Conservation (phyloP, 2,888 invertebrate genomes). For the Erebia aethiops region DNA sequence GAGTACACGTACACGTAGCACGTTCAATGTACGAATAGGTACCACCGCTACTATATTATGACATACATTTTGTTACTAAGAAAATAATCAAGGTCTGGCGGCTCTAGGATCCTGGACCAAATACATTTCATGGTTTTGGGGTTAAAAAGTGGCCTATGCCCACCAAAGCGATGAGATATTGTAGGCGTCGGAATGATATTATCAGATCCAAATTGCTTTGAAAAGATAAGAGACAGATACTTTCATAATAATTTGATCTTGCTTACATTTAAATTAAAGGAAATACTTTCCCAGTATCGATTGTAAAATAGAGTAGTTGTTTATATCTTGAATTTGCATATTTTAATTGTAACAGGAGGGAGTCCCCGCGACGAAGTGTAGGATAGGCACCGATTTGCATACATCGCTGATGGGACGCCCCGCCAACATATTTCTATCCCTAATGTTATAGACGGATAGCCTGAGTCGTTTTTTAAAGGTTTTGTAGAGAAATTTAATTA, state of each 20-base stretch:
- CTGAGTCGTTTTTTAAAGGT: background rate
- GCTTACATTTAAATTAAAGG: background rate
- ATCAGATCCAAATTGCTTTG: no score
- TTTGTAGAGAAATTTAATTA: background rate
- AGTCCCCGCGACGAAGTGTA: conserved; percentile 67
- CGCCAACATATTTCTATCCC: conserved; percentile 33
- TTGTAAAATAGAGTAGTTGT: conserved; percentile 72
- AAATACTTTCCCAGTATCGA: conserved; percentile 52
- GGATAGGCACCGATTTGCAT: conserved; percentile 74
- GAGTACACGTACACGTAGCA: no score
- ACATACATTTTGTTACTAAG: no score
- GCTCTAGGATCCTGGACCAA: no score
- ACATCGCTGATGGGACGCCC: conserved; percentile 50
- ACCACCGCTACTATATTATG: no score
- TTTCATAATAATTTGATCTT: conserved; percentile 30
- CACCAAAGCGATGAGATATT: no score
- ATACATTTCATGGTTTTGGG: no score
- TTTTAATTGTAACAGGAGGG: conserved; percentile 78
- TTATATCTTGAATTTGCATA: conserved; percentile 79
- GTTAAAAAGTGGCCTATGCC: no score
- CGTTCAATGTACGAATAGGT: no score
- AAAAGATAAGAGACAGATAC: background rate
- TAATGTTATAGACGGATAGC: conserved; percentile 12
- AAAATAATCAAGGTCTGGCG: no score
- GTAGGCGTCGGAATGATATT: no score